Evolutionary conservation across 2,113 vertebrate genomes (phyloP).

Genomic region (Hydrochoerus hydrochaeris): DNA sequence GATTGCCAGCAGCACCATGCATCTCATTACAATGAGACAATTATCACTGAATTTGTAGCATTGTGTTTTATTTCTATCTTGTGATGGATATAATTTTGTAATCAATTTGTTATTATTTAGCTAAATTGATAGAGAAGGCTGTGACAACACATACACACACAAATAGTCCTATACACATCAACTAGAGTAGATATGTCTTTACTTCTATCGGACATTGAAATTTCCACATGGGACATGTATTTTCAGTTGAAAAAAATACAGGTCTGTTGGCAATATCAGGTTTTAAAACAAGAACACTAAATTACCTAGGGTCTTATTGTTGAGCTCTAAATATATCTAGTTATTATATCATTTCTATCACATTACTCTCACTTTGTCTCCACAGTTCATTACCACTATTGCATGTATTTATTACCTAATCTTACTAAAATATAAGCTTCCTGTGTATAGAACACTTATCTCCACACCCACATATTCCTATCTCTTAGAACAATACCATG

Average conservation of each 20-base stretch:
- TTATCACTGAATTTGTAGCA: slow-evolving; percentile 25
- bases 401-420: neutral
- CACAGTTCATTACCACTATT: neutral
- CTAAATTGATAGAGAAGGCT: slow-evolving; percentile 7
- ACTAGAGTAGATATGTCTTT: neutral
- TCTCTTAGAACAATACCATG: neutral
- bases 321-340: neutral
- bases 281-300: slow-evolving; percentile 35
- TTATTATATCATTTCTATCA: slow-evolving; percentile 27
- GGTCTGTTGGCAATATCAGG: slow-evolving; percentile 23
- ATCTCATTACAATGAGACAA: slow-evolving; percentile 12
- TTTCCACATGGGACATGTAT: neutral
- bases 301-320: neutral
- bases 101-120: slow-evolving; percentile 19
- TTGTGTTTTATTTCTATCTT: slow-evolving; percentile 37
- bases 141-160: neutral
- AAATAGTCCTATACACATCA: neutral
- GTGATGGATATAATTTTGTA: slow-evolving; percentile 15
- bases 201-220: neutral
- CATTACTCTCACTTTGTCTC: neutral
- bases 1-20: no score
- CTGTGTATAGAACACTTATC: neutral
- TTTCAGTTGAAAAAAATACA: slow-evolving; percentile 32
- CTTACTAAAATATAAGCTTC: slow-evolving; percentile 31
- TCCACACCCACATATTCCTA: neutral